Conservation (phyloP, 2,113 vertebrate genomes). For the Phaetusa simplex region DNA sequence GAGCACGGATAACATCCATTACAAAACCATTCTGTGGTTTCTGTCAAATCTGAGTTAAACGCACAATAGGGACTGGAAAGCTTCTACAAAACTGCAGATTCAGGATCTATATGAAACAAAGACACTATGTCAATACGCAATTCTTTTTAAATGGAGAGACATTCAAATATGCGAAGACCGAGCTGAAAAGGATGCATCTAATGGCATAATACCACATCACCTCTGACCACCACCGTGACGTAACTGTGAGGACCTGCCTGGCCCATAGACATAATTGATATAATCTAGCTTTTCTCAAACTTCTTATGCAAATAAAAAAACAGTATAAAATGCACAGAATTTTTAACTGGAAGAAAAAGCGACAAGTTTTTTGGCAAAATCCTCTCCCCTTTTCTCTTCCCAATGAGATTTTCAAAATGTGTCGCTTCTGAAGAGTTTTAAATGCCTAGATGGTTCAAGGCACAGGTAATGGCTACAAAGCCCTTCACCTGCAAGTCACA, state of each 20-base stretch:
- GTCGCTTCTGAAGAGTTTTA: not conserved
- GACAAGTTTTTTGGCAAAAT: not conserved
- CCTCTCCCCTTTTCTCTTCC: not conserved
- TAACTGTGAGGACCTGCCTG: not conserved
- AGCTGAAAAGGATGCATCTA: not conserved
- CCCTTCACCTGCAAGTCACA: not conserved
- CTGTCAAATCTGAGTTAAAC: constrained; percentile 71
- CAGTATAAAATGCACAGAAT: not conserved
- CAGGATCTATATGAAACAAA: constrained; percentile 61
- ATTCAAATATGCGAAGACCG: not conserved
- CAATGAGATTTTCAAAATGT: not conserved
- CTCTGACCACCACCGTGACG: not conserved
- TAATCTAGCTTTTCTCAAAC: not conserved
- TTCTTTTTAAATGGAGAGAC: not conserved
- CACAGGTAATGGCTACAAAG: not conserved
- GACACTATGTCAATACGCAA: not conserved
- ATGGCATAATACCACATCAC: not conserved
- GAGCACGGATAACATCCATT: constrained; percentile 61
- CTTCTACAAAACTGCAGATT: constrained; percentile 68
- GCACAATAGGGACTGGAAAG: constrained; percentile 55
- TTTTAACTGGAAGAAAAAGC: not conserved
- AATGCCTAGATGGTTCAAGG: not conserved
- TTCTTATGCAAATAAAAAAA: not conserved
- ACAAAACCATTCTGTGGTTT: constrained; percentile 61
- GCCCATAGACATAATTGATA: not conserved